Evolutionary conservation across 2,113 vertebrate genomes (phyloP).

Genomic region (Rhinoderma darwinii): DNA sequence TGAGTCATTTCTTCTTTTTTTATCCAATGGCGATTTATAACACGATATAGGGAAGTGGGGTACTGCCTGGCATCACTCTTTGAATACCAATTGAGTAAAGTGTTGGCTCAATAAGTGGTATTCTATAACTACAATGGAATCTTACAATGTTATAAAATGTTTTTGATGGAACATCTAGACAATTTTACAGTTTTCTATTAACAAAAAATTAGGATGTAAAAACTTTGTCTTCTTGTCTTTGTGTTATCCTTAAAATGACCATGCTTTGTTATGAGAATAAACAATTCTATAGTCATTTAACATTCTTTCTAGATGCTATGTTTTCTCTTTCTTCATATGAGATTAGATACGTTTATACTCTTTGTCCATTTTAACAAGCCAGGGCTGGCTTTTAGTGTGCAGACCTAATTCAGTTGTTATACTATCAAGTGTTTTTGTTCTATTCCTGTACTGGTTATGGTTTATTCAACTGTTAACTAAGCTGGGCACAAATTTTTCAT

Average conservation of each 20-base stretch:
- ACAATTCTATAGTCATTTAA: constrained; percentile 17
- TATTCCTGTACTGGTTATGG: not conserved
- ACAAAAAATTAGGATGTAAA: constrained; percentile 15
- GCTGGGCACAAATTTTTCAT: not conserved
- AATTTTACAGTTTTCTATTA: constrained; percentile 21
- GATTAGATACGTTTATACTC: not conserved
- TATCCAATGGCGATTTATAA: not conserved
- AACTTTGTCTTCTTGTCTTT: constrained; percentile 18
- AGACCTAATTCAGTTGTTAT: not conserved
- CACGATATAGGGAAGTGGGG: not conserved
- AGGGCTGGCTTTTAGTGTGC: not conserved
- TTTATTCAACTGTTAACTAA: not conserved
- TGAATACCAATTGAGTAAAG: constrained; percentile 15
- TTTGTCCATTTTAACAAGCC: not conserved
- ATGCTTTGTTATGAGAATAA: constrained; percentile 29
- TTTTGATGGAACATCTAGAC: constrained; percentile 17
- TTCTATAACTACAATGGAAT: not conserved
- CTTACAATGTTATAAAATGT: constrained; percentile 18
- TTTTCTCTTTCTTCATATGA: not conserved
- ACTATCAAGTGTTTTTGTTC: not conserved
- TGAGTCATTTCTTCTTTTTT: not conserved
- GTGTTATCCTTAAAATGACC: constrained; percentile 27
- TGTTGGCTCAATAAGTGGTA: not conserved
- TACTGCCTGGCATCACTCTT: not conserved
- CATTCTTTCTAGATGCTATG: not conserved